Evolutionary conservation across 2,888 invertebrate species (phyloP).

Genomic region (Bimastos eiseni): DNA sequence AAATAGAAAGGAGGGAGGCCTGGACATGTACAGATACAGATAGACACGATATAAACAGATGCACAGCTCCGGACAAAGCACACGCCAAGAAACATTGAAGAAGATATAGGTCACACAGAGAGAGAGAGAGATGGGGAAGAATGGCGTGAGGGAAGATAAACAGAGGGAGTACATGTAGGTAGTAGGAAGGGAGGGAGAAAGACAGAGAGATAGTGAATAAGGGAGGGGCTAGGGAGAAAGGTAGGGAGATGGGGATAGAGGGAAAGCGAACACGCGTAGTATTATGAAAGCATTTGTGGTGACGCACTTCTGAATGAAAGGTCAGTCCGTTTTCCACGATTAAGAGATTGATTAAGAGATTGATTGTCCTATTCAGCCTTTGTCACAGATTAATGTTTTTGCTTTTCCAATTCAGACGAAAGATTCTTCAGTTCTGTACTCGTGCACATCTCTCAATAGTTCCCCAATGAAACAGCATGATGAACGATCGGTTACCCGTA

Average conservation of each 20-base stretch:
- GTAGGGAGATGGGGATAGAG: neutral
- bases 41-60: too few relatives aligned
- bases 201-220: too few relatives aligned
- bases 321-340: neutral
- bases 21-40: too few relatives aligned
- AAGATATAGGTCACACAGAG: too few relatives aligned
- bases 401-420: neutral
- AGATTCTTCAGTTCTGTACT: neutral
- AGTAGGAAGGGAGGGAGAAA: neutral
- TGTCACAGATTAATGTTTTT: neutral
- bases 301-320: neutral
- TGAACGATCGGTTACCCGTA: neutral
- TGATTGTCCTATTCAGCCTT: neutral
- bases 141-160: neutral
- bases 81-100: too few relatives aligned
- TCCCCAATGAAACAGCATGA: neutral
- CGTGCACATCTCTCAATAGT: too few relatives aligned
- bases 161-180: too few relatives aligned
- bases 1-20: too few relatives aligned
- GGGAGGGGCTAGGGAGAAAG: neutral
- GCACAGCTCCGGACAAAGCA: too few relatives aligned
- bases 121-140: too few relatives aligned
- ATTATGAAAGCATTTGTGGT: neutral
- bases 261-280: neutral
- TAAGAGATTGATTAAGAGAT: neutral